phyloP scores from a whole-genome alignment of 2,888 invertebrate genomes.

The Lepidochrysops patricia region DNA sequence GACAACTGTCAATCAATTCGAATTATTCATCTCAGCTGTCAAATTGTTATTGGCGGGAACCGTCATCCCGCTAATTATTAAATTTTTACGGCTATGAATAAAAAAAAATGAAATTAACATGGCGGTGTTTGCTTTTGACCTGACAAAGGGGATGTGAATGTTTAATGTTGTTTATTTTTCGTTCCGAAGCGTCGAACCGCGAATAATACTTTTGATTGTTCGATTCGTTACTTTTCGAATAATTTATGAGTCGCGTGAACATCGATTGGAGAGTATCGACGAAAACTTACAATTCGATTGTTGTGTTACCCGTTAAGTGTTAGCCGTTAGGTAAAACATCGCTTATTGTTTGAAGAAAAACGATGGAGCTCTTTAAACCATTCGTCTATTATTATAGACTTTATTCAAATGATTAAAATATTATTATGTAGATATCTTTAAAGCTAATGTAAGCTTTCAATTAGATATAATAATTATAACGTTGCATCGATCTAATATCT shows the following conservation, averaged over 20 bases:
- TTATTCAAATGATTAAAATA: too few relatives aligned
- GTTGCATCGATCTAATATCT: too few relatives aligned
- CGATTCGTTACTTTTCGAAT: constrained; percentile 18
- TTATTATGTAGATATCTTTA: too few relatives aligned
- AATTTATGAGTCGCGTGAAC: not conserved
- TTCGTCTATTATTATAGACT: too few relatives aligned
- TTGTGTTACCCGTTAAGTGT: too few relatives aligned
- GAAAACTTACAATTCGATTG: too few relatives aligned
- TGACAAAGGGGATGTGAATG: constrained; percentile 55
- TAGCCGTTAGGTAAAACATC: too few relatives aligned
- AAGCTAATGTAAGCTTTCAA: too few relatives aligned
- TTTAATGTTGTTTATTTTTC: constrained; percentile 61
- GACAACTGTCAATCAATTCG: constrained; percentile 54
- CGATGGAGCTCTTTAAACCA: too few relatives aligned
- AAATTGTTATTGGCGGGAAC: constrained; percentile 37
- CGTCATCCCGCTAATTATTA: constrained; percentile 49
- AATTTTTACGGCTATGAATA: constrained; percentile 41
- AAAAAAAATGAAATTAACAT: constrained; percentile 33
- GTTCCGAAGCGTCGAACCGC: constrained; percentile 49
- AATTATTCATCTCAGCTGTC: constrained; percentile 41
- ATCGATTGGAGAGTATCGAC: not conserved
- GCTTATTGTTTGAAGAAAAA: too few relatives aligned
- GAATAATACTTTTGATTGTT: constrained; percentile 21
- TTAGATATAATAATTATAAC: too few relatives aligned
- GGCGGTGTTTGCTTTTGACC: constrained; percentile 39